phyloP scores from a whole-genome alignment of 2,113 vertebrate species.

The Hippolais icterina region DNA sequence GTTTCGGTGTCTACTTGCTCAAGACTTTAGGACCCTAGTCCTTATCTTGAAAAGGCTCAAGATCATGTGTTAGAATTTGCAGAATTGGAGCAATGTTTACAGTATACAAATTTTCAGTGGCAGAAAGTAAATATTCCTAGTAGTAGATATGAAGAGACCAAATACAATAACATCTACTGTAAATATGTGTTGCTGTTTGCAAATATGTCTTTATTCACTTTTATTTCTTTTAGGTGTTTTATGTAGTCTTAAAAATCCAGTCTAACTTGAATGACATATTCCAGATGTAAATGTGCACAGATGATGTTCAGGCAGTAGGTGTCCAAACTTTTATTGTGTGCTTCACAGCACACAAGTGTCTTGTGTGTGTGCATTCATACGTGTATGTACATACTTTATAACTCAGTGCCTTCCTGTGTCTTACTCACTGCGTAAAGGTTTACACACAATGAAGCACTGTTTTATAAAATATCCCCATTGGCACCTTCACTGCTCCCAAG shows the following conservation, averaged over 20 bases:
- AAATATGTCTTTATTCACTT: background rate
- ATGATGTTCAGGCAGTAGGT: background rate
- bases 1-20: background rate
- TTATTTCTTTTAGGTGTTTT: background rate
- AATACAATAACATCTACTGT: background rate
- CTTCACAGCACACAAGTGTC: background rate
- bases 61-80: background rate
- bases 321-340: background rate
- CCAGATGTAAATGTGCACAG: background rate
- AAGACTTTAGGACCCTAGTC: background rate
- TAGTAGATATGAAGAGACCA: background rate
- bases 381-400: background rate
- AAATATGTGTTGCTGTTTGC: background rate
- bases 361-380: background rate
- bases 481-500: background rate
- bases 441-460: background rate
- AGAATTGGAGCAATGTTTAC: background rate
- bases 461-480: background rate
- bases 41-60: background rate
- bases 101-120: background rate
- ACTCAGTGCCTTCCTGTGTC: background rate
- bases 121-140: background rate
- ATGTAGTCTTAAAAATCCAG: background rate
- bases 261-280: background rate
- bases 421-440: background rate